These are phyloP conservation scores for Ochotona curzoniae DNA, from an alignment of 2,113 vertebrate genomes.

Conservation along the genomic window DNA sequence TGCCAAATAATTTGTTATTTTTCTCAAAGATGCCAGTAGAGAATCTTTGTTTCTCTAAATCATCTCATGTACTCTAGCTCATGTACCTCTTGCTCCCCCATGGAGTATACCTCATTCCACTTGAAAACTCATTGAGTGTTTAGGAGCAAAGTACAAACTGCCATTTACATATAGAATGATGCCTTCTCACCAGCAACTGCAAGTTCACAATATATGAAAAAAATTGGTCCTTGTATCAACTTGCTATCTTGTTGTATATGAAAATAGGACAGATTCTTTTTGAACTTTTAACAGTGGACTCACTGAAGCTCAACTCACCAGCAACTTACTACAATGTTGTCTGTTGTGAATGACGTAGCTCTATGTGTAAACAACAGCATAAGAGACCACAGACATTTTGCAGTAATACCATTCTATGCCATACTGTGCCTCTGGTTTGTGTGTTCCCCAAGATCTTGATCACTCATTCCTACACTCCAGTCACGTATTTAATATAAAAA, in stretches of 20 bases:
- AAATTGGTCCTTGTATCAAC: background rate
- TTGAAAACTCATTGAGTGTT: background rate
- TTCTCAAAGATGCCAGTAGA: background rate
- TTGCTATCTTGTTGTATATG: background rate
- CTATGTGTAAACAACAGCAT: background rate
- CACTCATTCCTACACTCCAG: background rate
- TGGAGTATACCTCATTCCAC: background rate
- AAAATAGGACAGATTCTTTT: background rate
- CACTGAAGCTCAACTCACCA: background rate
- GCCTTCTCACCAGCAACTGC: background rate
- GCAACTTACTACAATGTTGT: background rate
- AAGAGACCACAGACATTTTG: background rate
- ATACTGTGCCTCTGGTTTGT: background rate
- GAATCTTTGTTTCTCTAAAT: background rate
- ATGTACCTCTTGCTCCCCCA: background rate
- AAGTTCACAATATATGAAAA: background rate
- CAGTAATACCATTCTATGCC: background rate
- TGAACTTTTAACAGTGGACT: background rate
- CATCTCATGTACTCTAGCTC: background rate
- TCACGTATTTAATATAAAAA: background rate
- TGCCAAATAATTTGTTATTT: background rate
- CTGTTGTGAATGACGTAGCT: background rate
- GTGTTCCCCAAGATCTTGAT: background rate
- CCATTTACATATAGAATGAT: background rate
- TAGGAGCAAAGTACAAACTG: background rate